Conservation (phyloP, 2,797 vertebrate species). For the Erpetoichthys calabaricus region DNA sequence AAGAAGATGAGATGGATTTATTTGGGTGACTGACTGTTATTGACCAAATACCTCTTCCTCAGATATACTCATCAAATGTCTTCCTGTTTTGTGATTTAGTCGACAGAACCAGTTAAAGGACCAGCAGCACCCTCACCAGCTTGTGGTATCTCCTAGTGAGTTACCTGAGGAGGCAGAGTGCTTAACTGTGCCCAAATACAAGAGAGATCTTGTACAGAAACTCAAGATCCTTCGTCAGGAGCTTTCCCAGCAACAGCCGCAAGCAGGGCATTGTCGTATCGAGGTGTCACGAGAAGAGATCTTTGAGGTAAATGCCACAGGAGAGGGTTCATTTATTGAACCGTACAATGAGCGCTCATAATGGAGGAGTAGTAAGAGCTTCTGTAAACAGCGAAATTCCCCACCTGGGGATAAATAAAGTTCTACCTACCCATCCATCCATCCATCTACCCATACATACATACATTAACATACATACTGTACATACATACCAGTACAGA, state of each 20-base stretch:
- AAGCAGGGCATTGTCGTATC: conserved; percentile 92
- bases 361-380: not conserved
- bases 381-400: too few species aligned
- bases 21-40: too few species aligned
- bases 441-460: too few species aligned
- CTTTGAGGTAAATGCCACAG: conserved; percentile 70
- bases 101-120: conserved; percentile 76
- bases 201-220: conserved; percentile 92
- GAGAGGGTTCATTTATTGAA: not conserved
- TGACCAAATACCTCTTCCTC: too few species aligned
- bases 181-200: conserved; percentile 83
- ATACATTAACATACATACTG: too few species aligned
- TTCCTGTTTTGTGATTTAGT: conserved; percentile 27
- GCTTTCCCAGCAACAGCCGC: conserved; percentile 89
- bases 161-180: conserved; percentile 81
- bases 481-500: too few species aligned
- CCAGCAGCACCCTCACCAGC: conserved; percentile 55
- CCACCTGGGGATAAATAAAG: too few species aligned
- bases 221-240: conserved; percentile 91
- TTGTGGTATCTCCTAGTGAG: conserved; percentile 64
- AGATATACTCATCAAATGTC: too few species aligned
- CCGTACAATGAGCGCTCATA: not conserved
- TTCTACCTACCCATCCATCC: too few species aligned
- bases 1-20: too few species aligned
- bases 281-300: conserved; percentile 97